phyloP scores from a whole-genome alignment of 2,113 vertebrate species.

The Meriones unguiculatus region DNA sequence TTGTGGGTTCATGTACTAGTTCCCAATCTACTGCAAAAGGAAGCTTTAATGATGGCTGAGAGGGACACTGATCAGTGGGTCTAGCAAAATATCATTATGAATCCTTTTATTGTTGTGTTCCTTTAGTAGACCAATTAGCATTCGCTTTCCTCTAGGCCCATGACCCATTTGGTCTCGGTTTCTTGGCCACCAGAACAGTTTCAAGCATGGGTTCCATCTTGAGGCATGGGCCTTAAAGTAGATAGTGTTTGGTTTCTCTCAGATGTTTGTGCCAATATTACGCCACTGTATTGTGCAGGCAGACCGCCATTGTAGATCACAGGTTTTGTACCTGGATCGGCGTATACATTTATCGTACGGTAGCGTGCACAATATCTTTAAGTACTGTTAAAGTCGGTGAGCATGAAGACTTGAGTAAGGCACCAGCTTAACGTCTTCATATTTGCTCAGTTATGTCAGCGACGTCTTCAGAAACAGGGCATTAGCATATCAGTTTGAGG shows the following conservation, averaged over 20 bases:
- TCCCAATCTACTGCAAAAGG: not conserved
- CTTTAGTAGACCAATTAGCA: not conserved
- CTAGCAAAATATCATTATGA: not conserved
- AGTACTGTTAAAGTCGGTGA: not conserved
- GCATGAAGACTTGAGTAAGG: not conserved
- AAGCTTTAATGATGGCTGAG: not conserved
- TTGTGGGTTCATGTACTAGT: not conserved
- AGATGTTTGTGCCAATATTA: not conserved
- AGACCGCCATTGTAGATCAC: not conserved
- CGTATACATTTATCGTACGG: not conserved
- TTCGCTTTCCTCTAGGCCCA: not conserved
- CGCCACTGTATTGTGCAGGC: not conserved
- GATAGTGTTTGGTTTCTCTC: not conserved
- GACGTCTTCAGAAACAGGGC: not conserved
- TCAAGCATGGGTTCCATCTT: not conserved
- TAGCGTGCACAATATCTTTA: not conserved
- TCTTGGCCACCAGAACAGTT: not conserved
- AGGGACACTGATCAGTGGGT: not conserved
- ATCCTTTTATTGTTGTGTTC: not conserved
- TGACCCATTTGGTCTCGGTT: not conserved
- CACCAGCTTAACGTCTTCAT: not conserved
- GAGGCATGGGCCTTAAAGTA: not conserved
- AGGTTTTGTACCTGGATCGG: not conserved
- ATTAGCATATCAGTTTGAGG: not conserved
- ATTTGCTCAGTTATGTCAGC: not conserved